Evolutionary conservation across 2,888 invertebrate species (phyloP).

Genomic region (Latrodectus hesperus): DNA sequence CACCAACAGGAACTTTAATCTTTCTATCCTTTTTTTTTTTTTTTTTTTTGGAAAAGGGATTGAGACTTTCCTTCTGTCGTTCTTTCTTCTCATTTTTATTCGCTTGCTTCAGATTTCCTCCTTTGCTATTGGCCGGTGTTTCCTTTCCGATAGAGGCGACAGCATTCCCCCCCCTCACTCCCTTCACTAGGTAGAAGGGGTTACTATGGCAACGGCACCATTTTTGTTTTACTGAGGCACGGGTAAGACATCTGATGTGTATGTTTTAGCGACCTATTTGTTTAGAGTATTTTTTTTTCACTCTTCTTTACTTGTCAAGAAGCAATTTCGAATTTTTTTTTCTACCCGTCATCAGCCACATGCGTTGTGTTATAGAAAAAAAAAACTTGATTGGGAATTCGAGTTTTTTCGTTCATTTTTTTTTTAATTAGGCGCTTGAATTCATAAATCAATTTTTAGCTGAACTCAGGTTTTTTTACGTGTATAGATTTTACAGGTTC

Average conservation of each 20-base stretch:
- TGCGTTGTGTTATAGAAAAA: not conserved
- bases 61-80: conserved; percentile 35
- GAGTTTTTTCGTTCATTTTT: not conserved
- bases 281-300: conserved; percentile 10
- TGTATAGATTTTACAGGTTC: not conserved
- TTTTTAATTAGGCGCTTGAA: not conserved
- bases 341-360: not conserved
- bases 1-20: conserved; percentile 44
- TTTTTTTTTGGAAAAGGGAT: conserved; percentile 24
- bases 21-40: conserved; percentile 34
- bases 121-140: conserved; percentile 36
- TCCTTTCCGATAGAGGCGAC: conserved; percentile 17
- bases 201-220: conserved; percentile 23
- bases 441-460: not conserved
- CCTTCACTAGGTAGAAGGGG: conserved; percentile 14
- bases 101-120: conserved; percentile 51
- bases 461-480: not conserved
- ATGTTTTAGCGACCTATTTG: conserved; percentile 45
- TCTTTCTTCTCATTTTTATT: conserved; percentile 12
- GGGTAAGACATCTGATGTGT: conserved; percentile 35
- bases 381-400: not conserved
- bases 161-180: not conserved
- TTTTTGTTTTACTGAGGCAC: conserved; percentile 19
- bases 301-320: conserved; percentile 14
- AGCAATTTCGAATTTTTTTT: not conserved